Evolutionary conservation across 2,113 vertebrate species (phyloP), one percentile per base, ranked within the genome.

Genomic region (Hassar affinis): DNA sequence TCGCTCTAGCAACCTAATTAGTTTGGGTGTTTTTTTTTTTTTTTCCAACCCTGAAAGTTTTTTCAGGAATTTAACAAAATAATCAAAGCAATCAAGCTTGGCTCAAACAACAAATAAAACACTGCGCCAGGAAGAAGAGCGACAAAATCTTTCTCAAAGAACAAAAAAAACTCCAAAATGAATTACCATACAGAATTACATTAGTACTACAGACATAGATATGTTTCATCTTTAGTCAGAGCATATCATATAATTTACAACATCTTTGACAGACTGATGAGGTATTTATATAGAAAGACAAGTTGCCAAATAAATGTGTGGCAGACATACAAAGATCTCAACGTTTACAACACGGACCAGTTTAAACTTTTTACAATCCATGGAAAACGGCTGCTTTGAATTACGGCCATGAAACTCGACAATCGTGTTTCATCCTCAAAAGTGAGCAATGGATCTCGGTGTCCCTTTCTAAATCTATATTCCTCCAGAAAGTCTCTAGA

Each of bases 401-500:
- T 81, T 57, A 81, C 20, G 6, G 54, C 57, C 27, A 49, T 51
- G 33, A 64, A 66, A 47, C 30, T 27, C 57, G 54, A 14, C 35
- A 61, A 66, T 57, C 47, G 17, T 54, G 30, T 83, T 77, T 77
- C 45, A 76, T 68, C 51, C 33, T 83, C 17, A 56, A 69, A 47
- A 47, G 74, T 82, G 64, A 78, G 82, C 51, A 47, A 15, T 45
- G 75, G 42, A 49, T 74, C 62, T 72, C 15, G 57, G 27, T 25
- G 79, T 84, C 66, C 75, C 83, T 76, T 88, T 85, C 51, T 84
- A 35, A 89, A 85, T 88, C 79, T 88, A 79, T 89, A 87, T 90
- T 90, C 89, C 84, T 89, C 49, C 74, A 77, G 66, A 68, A 47
- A 79, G 57, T 45, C 57, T 82, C 68, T 30, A 82, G 61, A 85